Evolutionary conservation across 2,797 vertebrate species (phyloP), one percentile per base, ranked within the genome.

Genomic region (Emys orbicularis): DNA sequence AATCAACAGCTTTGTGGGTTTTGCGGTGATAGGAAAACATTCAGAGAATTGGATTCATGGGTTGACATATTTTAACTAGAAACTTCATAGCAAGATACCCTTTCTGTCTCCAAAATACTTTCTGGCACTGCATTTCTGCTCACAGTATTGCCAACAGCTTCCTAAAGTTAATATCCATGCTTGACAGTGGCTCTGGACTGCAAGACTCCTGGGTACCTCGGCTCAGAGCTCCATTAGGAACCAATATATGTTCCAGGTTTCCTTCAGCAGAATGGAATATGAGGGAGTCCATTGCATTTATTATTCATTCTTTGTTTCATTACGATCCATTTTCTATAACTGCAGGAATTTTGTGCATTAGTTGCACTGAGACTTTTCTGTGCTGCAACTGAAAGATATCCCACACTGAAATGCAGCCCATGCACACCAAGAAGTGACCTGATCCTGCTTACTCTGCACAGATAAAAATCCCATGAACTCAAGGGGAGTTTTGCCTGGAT

Each of bases 121-220:
- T 5, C 90, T 84, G 49, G n/a, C 50, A 16, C 53, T 4, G 72
- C 18, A 1, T 0, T 11, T 72, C 27, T 12, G 85, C 81, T 53
- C 0, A 0, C 61, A 54, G 37, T 29, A 47, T 79, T 89, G 91
- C 27, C 79, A 80, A 80, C 3, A 65, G 31, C 76, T 83, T 65
- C 57, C 88, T 19, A 8, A 29, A 53, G 84, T 47, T 29, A 31
- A 6, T 56, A 37, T n/a, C 11, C 2, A 0, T 1, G 5, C 11
- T 2, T 5, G 47, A n/a, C 21, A 6, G 81, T 4, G 19, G 77
- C 0, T 0, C 21, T 2, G 8, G 18, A 54, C 47, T 8, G 34
- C 29, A 19, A 12, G 34, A 18, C 16, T 29, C 52, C 53, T 34
- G 37, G 27, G 4, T n/a, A 49, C 12, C 37, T 25, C 12, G 25